These are phyloP conservation scores for Polietes domitor DNA, from an alignment of 2,888 invertebrate genomes.

Conservation along the genomic window DNA sequence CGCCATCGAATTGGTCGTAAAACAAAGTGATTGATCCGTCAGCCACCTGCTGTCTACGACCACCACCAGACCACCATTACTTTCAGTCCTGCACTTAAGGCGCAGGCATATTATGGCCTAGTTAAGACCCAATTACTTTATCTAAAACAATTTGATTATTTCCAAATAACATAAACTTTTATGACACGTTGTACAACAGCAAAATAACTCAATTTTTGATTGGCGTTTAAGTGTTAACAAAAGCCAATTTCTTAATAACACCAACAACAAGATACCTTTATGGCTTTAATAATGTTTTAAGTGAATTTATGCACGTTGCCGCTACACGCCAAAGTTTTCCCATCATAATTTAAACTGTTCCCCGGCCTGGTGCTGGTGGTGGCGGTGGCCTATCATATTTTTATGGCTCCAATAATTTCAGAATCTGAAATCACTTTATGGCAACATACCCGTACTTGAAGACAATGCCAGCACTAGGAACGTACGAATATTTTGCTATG, in stretches of 20 bases:
- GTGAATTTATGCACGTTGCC: neutral
- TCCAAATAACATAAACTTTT: slow-evolving; percentile 13
- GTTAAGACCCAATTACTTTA: neutral
- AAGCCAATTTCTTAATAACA: neutral
- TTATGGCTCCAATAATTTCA: neutral
- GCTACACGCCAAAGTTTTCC: neutral
- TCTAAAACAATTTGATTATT: slow-evolving; percentile 14
- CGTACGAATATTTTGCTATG: neutral
- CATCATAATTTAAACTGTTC: slow-evolving; percentile 10
- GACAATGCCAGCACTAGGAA: neutral
- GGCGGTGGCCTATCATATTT: neutral
- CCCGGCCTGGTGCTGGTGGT: neutral
- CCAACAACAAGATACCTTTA: slow-evolving; percentile 10
- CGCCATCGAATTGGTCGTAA: no score
- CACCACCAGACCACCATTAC: neutral
- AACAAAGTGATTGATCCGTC: no score
- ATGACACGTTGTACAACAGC: neutral
- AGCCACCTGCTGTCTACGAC: neutral
- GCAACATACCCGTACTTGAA: slow-evolving; percentile 1
- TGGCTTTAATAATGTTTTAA: slow-evolving; percentile 3
- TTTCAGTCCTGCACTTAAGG: neutral
- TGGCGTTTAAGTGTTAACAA: slow-evolving; percentile 19
- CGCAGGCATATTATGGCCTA: neutral
- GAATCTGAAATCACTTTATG: slow-evolving; percentile 14
- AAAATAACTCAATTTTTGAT: slow-evolving; percentile 5